These are phyloP conservation scores for Dendrocincla tyrannina DNA, from an alignment of 2,797 vertebrate species.

Conservation along the genomic window DNA sequence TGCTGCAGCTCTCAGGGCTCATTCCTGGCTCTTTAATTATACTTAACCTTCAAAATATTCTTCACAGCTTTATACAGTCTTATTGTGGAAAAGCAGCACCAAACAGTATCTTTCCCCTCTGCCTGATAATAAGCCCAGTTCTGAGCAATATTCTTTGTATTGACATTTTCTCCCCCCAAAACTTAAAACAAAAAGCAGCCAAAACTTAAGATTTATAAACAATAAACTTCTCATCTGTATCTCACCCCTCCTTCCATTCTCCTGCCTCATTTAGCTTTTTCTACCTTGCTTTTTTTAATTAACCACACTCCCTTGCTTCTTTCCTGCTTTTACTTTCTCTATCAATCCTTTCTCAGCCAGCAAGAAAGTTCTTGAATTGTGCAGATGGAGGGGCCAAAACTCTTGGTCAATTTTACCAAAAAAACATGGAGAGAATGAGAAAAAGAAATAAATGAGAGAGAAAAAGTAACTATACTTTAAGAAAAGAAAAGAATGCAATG, in stretches of 20 bases:
- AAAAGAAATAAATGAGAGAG: not conserved
- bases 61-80: not conserved
- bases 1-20: not conserved
- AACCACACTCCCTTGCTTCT: not conserved
- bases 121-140: not conserved
- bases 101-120: not conserved
- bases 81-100: not conserved
- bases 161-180: not conserved
- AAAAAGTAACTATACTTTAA: not conserved
- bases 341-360: not conserved
- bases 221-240: not conserved
- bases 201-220: not conserved
- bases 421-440: not conserved
- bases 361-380: not conserved
- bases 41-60: not conserved
- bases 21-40: not conserved
- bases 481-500: not conserved
- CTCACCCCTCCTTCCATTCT: not conserved
- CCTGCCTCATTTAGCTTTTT: not conserved
- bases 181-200: not conserved
- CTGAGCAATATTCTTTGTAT: not conserved
- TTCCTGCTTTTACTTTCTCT: not conserved
- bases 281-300: not conserved
- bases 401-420: not conserved
- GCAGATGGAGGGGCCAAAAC: not conserved